These are phyloP conservation scores for Hippopotamyrus pictus DNA, from an alignment of 2,797 vertebrate species.

Conservation along the genomic window DNA sequence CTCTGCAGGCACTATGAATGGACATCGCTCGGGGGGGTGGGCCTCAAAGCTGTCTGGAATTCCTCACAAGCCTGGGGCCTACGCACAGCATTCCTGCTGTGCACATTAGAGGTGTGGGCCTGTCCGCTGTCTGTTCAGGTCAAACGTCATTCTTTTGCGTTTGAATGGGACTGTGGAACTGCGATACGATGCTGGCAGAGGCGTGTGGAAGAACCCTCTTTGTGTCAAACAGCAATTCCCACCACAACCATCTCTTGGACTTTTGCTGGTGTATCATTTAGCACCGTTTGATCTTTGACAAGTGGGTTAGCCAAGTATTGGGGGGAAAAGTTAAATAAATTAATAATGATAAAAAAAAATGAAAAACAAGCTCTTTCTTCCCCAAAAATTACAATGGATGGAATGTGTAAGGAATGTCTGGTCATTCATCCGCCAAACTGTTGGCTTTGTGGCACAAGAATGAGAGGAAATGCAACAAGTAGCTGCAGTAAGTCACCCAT, in stretches of 20 bases:
- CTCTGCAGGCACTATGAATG: not conserved
- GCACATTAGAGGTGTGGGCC: not conserved
- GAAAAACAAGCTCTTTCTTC: not conserved
- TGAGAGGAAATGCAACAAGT: constrained; percentile 11
- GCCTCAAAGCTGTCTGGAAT: constrained; percentile 1
- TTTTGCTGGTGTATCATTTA: not conserved
- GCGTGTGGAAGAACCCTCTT: not conserved
- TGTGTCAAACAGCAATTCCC: not conserved
- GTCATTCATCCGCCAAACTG: not conserved
- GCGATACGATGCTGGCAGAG: no score
- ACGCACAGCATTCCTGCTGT: constrained; percentile 14
- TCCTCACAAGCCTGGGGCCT: not conserved
- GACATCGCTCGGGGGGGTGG: not conserved
- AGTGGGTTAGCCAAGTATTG: not conserved
- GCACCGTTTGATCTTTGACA: not conserved
- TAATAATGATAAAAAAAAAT: not conserved
- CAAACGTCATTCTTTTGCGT: constrained; percentile 14
- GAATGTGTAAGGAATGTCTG: not conserved
- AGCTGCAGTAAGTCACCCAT: not conserved
- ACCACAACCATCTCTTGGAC: not conserved
- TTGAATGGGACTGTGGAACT: not conserved
- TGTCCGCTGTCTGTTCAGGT: not conserved
- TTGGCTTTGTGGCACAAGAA: constrained; percentile 19
- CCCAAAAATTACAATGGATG: not conserved
- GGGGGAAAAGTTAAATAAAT: no score